Conservation (phyloP, 2,888 invertebrate genomes). For the Balanococcus diminutus region DNA sequence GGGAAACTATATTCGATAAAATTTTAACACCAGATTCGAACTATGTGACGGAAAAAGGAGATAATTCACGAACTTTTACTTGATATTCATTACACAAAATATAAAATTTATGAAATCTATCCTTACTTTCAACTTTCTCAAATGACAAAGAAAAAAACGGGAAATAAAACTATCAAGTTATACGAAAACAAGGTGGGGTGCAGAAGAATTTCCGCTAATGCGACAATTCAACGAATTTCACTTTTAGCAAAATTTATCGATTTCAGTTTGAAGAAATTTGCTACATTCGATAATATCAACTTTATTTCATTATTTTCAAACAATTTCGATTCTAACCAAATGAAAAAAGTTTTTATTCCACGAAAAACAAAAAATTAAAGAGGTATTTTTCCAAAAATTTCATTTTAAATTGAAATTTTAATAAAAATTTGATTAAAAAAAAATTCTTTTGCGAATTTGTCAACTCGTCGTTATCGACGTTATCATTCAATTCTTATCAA, state of each 20-base stretch:
- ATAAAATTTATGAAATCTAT: slow-evolving; percentile 3
- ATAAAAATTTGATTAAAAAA: no score
- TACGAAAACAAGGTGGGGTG: neutral
- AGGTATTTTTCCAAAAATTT: no score
- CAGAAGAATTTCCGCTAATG: neutral
- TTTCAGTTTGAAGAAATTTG: neutral
- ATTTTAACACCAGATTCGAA: neutral
- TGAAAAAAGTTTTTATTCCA: no score
- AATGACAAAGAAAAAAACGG: slow-evolving; percentile 44
- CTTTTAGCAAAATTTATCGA: neutral
- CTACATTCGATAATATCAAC: no score
- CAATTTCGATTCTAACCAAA: no score
- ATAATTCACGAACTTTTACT: slow-evolving; percentile 15
- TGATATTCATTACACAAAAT: neutral
- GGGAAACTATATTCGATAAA: neutral
- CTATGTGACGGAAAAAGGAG: neutral
- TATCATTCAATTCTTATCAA: neutral
- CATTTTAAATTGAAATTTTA: no score
- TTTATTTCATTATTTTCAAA: no score
- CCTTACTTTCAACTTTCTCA: slow-evolving; percentile 33
- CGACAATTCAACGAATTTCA: neutral
- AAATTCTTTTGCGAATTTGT: no score
- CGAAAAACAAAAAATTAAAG: no score
- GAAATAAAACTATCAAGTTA: slow-evolving; percentile 16
- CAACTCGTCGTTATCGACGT: no score